These are phyloP conservation scores for Araneus ventricosus DNA, from an alignment of 1,140 invertebrate genomes.

Conservation along the genomic window DNA sequence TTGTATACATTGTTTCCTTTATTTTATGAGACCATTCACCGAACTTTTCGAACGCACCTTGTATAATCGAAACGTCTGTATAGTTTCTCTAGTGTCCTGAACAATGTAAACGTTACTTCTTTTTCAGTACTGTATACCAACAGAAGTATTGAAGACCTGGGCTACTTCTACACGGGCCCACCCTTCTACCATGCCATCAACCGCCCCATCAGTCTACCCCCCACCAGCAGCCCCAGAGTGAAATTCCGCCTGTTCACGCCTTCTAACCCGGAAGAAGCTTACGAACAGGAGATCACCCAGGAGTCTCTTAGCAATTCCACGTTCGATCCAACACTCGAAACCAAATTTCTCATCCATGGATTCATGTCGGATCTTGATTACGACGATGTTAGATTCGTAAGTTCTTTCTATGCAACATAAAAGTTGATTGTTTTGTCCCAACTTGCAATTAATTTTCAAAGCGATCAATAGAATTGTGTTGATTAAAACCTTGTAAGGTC, in stretches of 20 bases:
- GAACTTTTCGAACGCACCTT: too few species aligned
- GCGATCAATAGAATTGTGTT: too few species aligned
- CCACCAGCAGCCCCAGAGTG: neutral
- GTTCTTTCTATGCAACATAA: too few species aligned
- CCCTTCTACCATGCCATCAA: conserved; percentile 65
- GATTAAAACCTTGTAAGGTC: too few species aligned
- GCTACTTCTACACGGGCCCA: conserved; percentile 73
- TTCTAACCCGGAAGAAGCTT: neutral
- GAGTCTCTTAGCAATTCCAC: conserved; percentile 11
- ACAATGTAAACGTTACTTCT: too few species aligned
- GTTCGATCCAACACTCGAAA: neutral
- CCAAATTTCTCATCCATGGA: conserved; percentile 39
- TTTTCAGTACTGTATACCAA: neutral
- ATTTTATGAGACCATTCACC: too few species aligned
- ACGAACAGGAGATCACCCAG: neutral
- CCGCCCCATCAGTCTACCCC: conserved; percentile 57
- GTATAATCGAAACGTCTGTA: too few species aligned
- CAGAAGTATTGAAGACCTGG: conserved; percentile 64
- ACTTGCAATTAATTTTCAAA: too few species aligned
- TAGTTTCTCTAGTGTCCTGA: too few species aligned
- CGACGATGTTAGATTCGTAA: neutral
- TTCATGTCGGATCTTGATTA: neutral
- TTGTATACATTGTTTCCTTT: too few species aligned
- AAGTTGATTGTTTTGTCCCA: too few species aligned
- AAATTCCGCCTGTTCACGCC: conserved; percentile 11